phyloP scores from a whole-genome alignment of 2,888 invertebrate species.

The Drosophila mimica region DNA sequence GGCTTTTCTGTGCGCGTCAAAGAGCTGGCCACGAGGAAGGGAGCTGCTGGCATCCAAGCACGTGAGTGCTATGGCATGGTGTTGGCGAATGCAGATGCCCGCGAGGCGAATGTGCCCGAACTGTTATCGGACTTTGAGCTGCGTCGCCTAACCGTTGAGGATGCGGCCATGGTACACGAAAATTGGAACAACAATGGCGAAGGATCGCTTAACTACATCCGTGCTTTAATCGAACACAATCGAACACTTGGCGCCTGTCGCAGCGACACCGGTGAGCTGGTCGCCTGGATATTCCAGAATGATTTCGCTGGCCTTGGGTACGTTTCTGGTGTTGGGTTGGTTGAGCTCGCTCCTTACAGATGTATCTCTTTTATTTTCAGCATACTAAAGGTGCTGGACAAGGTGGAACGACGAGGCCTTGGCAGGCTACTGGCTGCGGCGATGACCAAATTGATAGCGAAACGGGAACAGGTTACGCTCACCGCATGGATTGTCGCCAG shows the following conservation, averaged over 20 bases:
- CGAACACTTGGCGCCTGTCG: conserved; percentile 70
- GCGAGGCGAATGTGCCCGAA: conserved; percentile 44
- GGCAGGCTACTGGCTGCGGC: conserved; percentile 69
- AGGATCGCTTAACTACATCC: conserved; percentile 73
- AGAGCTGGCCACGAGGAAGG: conserved; percentile 47
- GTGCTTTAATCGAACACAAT: conserved; percentile 72
- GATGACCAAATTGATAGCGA: conserved; percentile 72
- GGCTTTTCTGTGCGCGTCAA: conserved; percentile 59
- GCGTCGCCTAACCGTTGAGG: conserved; percentile 42
- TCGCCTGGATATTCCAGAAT: conserved; percentile 83
- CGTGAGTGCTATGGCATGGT: conserved; percentile 73
- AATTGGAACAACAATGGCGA: conserved; percentile 80
- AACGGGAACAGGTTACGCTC: conserved; percentile 58
- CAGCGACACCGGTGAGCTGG: conserved; percentile 61
- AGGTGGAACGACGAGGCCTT: conserved; percentile 75
- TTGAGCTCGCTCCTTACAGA: not conserved
- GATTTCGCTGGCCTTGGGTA: conserved; percentile 82
- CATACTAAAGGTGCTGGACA: conserved; percentile 76
- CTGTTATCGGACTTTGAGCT: conserved; percentile 72
- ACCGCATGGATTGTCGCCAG: conserved; percentile 74
- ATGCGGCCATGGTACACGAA: conserved; percentile 70
- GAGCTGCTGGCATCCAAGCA: conserved; percentile 57
- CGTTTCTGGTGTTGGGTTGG: conserved; percentile 4
- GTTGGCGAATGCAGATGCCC: conserved; percentile 56
- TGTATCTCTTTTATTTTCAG: conserved; percentile 39